Evolutionary conservation across 2,888 invertebrate genomes (phyloP), one percentile per base, ranked within the genome.

Genomic region (Meteorus cinctellus): DNA sequence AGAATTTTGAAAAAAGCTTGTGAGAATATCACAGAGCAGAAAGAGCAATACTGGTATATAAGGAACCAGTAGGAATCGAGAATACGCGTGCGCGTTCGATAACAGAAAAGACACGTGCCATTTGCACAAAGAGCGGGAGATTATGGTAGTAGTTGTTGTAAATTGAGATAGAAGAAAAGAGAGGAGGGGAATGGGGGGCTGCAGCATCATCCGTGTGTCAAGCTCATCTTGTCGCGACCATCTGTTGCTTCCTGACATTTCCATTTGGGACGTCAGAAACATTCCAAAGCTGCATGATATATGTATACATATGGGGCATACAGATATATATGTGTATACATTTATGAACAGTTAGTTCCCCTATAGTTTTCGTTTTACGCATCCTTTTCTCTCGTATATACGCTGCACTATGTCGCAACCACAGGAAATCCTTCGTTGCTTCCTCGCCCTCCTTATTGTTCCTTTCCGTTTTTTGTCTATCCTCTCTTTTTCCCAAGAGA

Each of bases 191-290:
- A 60, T 60, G 69, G 71, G 79, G 72, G 77, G 77, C 72, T 75
- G 70, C 77, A 75, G 60, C 60, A 55, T 71, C 77, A 67, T 73
- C 76, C 62, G 74, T 66, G 75, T 70, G 75, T 72, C 76, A 74
- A 74, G 51, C 59, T 36, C 76, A 19, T 55, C 55, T 55, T 55
- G 55, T 55, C 55, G 55, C 79, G 76, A 77, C 82, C 82, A 82
- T 82, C 82, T 82, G 82, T 82, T 82, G 82, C 80, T 80, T 77
- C 77, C 79, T 77, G 80, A 75, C 79, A 80, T 81, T 80, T 81
- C 77, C 78, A 80, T 80, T 77, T 67, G 31, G 48, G 34, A 41
- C 36, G 60, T 78, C 72, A 67, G 67, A 62, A 74, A 77, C 77
- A 72, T 79, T 75, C 74, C 60, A 55, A 67, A 5, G 65, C 66